These are phyloP conservation scores for Erpornis zantholeuca DNA, from an alignment of 2,113 vertebrate genomes.

Conservation along the genomic window DNA sequence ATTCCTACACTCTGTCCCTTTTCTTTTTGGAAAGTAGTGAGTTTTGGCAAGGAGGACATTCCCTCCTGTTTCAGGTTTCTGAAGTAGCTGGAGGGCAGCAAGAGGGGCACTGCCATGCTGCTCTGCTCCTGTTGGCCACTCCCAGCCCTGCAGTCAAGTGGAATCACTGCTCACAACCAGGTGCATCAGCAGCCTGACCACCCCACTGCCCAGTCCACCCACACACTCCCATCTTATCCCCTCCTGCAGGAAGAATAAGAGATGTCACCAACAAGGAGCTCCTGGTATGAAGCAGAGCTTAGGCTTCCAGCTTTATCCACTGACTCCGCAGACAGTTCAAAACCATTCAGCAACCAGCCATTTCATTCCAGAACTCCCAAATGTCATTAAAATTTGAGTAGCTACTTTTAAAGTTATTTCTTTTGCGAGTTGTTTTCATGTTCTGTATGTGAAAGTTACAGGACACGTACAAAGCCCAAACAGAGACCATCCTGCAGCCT, in stretches of 20 bases:
- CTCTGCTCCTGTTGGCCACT: background rate
- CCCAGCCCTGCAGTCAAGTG: background rate
- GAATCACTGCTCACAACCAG: background rate
- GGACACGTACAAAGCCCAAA: background rate
- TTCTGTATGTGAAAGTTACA: background rate
- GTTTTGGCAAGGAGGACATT: background rate
- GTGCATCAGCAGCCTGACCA: background rate
- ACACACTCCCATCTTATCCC: background rate
- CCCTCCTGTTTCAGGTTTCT: background rate
- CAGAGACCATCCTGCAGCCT: background rate
- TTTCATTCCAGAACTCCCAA: background rate
- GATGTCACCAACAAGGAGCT: background rate
- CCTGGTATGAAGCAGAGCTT: background rate
- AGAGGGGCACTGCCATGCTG: background rate
- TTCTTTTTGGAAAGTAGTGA: background rate
- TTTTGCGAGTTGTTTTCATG: background rate
- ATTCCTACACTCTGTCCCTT: background rate
- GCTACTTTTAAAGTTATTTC: background rate
- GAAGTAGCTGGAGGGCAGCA: background rate
- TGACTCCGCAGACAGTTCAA: background rate
- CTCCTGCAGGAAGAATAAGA: background rate
- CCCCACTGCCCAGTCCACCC: background rate
- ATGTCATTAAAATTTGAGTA: background rate
- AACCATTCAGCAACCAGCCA: background rate
- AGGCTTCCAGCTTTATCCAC: background rate